Evolutionary conservation across 1,140 invertebrate genomes (phyloP).

Genomic region (Macrostomum lignano): DNA sequence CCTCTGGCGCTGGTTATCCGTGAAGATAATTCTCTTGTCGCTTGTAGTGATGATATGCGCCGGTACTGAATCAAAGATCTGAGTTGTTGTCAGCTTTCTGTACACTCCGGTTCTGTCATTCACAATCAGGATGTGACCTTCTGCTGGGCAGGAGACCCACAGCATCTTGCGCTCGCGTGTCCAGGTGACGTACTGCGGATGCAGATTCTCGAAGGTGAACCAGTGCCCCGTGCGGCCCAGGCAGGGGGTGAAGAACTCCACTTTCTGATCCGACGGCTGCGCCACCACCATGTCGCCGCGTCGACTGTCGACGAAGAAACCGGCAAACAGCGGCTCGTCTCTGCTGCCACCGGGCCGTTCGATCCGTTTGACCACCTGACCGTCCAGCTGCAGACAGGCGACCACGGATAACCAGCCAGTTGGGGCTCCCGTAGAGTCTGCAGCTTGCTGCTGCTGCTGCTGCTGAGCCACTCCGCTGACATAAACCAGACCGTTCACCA

Average conservation of each 20-base stretch:
- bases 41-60: background rate
- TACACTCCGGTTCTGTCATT: background rate
- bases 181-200: background rate
- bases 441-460: too few relatives aligned
- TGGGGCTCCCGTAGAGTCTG: too few relatives aligned
- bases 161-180: background rate
- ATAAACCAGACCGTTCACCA: too few relatives aligned
- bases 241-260: background rate
- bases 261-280: background rate
- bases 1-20: background rate
- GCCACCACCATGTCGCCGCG: background rate
- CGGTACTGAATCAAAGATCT: constrained; percentile 1
- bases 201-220: background rate
- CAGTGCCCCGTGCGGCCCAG: background rate
- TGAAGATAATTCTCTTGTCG: background rate
- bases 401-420: too few relatives aligned
- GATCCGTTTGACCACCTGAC: too few relatives aligned
- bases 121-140: background rate
- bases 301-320: background rate
- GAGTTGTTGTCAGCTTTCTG: background rate
- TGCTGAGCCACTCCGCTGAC: too few relatives aligned
- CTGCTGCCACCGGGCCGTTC: too few relatives aligned
- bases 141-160: constrained; percentile 1
- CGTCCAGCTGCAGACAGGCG: too few relatives aligned
- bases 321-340: background rate